Percentiles rank a stretch among this genome's conserved stretches.
These are phyloP conservation scores for Anoplopoma fimbria DNA, from an alignment of 2,113 vertebrate species.

Conservation along the genomic window DNA sequence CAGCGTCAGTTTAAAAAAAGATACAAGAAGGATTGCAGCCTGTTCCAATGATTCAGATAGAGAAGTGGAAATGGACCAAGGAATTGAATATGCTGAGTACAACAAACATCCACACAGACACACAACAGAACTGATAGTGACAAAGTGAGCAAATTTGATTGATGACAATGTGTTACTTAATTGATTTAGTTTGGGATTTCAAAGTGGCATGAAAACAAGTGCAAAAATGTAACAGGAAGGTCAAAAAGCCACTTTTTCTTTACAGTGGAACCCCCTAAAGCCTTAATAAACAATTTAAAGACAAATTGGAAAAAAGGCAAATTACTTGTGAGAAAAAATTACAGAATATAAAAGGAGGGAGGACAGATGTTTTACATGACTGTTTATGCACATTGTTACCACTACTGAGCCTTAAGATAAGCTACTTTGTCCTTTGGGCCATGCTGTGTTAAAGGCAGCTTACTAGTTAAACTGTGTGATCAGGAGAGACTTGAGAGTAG, in stretches of 20 bases:
- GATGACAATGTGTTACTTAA: background rate
- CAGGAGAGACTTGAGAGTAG: conserved; percentile 20
- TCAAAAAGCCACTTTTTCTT: background rate
- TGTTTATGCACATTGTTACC: background rate
- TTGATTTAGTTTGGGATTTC: background rate
- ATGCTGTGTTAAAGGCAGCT: conserved; percentile 33
- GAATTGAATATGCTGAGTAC: conserved; percentile 37
- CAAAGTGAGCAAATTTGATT: background rate
- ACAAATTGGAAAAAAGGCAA: background rate
- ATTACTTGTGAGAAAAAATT: background rate
- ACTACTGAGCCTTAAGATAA: conserved; percentile 1
- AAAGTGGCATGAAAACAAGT: background rate
- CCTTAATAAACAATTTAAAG: background rate
- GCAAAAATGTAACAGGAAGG: background rate
- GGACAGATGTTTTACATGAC: background rate
- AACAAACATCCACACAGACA: conserved; percentile 18
- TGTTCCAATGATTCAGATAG: conserved; percentile 28
- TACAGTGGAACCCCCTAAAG: background rate
- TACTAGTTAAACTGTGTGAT: conserved; percentile 38
- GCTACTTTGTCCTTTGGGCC: conserved; percentile 23
- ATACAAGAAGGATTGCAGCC: background rate
- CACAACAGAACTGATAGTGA: background rate
- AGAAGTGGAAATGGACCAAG: conserved; percentile 35
- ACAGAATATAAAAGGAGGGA: background rate
- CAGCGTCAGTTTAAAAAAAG: background rate